These are phyloP conservation scores for Neoaliturus tenellus DNA, from an alignment of 2,888 invertebrate genomes.

Conservation along the genomic window DNA sequence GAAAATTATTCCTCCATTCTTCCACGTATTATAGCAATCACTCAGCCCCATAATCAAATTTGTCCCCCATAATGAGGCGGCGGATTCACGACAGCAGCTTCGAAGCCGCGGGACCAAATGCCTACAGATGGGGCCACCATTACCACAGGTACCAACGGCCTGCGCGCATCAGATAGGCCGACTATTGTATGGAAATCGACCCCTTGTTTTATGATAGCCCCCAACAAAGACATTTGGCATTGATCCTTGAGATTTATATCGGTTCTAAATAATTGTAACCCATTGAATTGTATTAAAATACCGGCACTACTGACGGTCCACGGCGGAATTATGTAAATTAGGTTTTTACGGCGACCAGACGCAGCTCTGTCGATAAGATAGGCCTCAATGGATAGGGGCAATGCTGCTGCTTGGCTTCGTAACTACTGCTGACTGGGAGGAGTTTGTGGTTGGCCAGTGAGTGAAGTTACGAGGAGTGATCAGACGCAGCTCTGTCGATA, in stretches of 20 bases:
- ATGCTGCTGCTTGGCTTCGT: too few species aligned
- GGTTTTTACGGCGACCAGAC: constrained; percentile 5
- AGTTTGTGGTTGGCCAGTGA: too few species aligned
- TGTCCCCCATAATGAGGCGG: too few species aligned
- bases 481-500: too few species aligned
- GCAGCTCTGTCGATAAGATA: not conserved
- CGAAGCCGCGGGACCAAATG: not conserved
- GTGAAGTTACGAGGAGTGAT: too few species aligned
- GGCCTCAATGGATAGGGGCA: too few species aligned
- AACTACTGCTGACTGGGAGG: too few species aligned
- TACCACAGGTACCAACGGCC: not conserved
- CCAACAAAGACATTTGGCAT: constrained; percentile 53
- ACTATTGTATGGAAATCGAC: constrained; percentile 47
- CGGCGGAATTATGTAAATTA: constrained; percentile 44
- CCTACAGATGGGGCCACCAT: constrained; percentile 28
- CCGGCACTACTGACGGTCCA: constrained; percentile 24
- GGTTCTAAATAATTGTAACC: constrained; percentile 50
- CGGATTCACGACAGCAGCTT: too few species aligned
- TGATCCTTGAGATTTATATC: constrained; percentile 52
- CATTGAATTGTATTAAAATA: constrained; percentile 53
- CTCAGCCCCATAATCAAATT: too few species aligned
- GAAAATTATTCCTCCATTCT: too few species aligned
- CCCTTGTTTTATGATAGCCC: constrained; percentile 51
- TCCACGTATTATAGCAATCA: too few species aligned
- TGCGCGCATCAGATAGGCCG: constrained; percentile 34